These are phyloP conservation scores for Tetragnatha montana DNA, from an alignment of 2,888 invertebrate genomes.

Conservation along the genomic window DNA sequence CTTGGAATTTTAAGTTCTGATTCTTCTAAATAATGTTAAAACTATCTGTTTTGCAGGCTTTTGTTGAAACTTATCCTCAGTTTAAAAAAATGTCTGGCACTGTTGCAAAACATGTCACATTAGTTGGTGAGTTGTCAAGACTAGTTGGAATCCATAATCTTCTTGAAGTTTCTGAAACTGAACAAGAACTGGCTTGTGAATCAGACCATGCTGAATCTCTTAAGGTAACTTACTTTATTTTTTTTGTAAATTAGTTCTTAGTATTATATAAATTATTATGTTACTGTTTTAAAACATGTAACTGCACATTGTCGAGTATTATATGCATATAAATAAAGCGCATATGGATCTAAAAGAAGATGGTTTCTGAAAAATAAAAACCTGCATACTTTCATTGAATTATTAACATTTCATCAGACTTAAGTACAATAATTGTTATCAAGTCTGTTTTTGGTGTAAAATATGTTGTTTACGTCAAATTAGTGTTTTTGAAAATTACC, in stretches of 20 bases:
- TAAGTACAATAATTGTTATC: no score
- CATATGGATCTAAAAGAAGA: no score
- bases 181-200: constrained; percentile 92
- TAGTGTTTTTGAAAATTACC: no score
- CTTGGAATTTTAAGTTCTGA: no score
- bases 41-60: constrained; percentile 79
- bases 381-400: no score
- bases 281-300: neutral
- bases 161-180: constrained; percentile 92
- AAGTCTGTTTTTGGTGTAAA: no score
- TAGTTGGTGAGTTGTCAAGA: constrained; percentile 95
- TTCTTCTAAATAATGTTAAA: no score
- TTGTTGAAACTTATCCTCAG: constrained; percentile 97
- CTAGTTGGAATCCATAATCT: constrained; percentile 86
- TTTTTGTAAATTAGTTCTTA: neutral
- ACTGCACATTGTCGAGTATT: no score
- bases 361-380: no score
- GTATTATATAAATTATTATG: neutral
- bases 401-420: no score
- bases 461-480: no score
- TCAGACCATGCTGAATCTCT: constrained; percentile 79
- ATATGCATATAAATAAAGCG: no score
- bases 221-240: constrained; percentile 78
- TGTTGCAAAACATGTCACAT: constrained; percentile 96
- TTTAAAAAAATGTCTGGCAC: constrained; percentile 98